A percentile compares a stretch with the other conserved stretches of the same genome.
These are phyloP conservation scores for Caenorhabditis tropicalis DNA, from an alignment of 1,140 invertebrate species.

Conservation along the genomic window DNA sequence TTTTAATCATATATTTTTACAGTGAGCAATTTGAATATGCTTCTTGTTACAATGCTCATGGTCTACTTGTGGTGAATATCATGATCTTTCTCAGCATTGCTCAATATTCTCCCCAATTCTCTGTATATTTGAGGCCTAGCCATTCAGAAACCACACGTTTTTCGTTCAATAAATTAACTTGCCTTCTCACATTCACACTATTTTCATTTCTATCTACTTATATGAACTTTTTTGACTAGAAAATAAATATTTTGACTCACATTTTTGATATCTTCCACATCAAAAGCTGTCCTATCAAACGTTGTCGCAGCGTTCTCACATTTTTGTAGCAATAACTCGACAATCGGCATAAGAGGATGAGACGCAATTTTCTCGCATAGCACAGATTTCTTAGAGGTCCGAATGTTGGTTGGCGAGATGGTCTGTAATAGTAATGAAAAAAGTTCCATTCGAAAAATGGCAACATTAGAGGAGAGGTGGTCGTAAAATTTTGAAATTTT, in stretches of 20 bases:
- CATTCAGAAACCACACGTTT: not conserved
- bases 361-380: not conserved
- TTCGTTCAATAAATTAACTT: constrained; percentile 38
- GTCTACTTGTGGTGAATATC: not conserved
- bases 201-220: not conserved
- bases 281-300: not conserved
- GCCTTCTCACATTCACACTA: constrained; percentile 8
- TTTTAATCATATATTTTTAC: too few relatives aligned
- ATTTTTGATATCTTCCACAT: constrained; percentile 15
- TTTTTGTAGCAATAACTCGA: constrained; percentile 33
- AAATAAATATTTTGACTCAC: constrained; percentile 27
- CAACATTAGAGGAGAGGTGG: not conserved
- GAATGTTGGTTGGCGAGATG: not conserved
- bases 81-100: not conserved
- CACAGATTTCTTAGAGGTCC: not conserved
- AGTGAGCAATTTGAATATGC: not conserved
- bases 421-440: not conserved
- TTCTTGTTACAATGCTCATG: not conserved
- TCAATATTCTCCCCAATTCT: constrained; percentile 35
- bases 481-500: constrained; percentile 45
- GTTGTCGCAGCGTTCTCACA: not conserved
- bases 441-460: constrained; percentile 4
- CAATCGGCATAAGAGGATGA: constrained; percentile 39
- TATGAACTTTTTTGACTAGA: not conserved
- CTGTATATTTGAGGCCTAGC: constrained; percentile 42